Evolutionary conservation across 2,113 vertebrate genomes (phyloP).

Genomic region (Urocolius indicus): DNA sequence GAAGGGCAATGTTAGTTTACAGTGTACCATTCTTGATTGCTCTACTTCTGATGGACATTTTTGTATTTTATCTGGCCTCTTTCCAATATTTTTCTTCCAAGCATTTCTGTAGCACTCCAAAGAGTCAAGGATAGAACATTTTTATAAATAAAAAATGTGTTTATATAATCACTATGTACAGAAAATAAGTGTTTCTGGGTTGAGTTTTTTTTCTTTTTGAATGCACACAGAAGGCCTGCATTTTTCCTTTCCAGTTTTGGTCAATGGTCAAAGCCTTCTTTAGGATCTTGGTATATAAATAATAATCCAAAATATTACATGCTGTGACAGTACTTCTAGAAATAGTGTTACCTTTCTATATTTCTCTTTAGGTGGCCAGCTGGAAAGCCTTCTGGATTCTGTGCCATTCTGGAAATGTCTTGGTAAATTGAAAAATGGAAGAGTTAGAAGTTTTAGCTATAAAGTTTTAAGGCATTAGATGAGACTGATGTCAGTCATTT

Average conservation of each 20-base stretch:
- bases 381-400: background rate
- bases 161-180: constrained; percentile 36
- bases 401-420: background rate
- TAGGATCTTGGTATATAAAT: background rate
- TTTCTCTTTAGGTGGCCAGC: background rate
- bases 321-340: background rate
- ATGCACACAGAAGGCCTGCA: background rate
- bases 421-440: background rate
- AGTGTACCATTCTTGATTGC: background rate
- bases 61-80: background rate
- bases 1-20: background rate
- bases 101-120: background rate
- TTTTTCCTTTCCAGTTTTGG: background rate
- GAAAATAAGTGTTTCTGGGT: background rate
- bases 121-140: constrained; percentile 2
- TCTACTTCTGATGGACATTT: background rate
- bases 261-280: background rate
- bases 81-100: constrained; percentile 23
- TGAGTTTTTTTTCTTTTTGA: constrained; percentile 13
- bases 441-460: background rate
- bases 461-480: background rate
- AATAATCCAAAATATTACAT: background rate
- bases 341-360: background rate
- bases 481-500: background rate
- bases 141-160: constrained; percentile 41